A percentile compares a stretch with the other conserved stretches of the same genome.
Evolutionary conservation across 2,797 vertebrate species (phyloP).

Genomic region (Hirundo rustica): DNA sequence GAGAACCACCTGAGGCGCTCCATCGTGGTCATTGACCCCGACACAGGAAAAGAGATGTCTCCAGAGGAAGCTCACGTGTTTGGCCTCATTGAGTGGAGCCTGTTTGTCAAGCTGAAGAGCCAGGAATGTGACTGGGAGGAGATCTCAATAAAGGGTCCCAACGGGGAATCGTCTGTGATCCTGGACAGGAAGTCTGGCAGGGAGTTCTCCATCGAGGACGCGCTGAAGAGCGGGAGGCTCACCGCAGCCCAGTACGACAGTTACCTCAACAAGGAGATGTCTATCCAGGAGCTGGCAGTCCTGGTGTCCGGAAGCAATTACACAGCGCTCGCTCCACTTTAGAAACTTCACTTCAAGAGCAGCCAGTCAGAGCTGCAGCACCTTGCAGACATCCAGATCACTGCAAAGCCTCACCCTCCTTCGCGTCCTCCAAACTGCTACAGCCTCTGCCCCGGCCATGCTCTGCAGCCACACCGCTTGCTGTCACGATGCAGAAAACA

Average conservation of each 20-base stretch:
- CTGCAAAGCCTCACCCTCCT: constrained; percentile 48
- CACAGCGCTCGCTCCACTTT: constrained; percentile 36
- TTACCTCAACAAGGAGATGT: constrained; percentile 93
- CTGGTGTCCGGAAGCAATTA: constrained; percentile 86
- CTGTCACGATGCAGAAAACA: constrained; percentile 24
- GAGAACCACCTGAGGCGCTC: constrained; percentile 94
- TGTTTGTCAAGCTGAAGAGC: constrained; percentile 94
- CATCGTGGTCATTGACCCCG: constrained; percentile 95
- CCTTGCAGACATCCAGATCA: constrained; percentile 34
- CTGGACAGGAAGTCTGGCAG: constrained; percentile 93
- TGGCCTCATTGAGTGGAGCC: constrained; percentile 96
- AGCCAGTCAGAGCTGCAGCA: constrained; percentile 29
- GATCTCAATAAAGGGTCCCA: constrained; percentile 90
- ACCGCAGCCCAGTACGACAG: constrained; percentile 85
- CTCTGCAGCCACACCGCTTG: constrained; percentile 22
- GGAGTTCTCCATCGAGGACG: constrained; percentile 95
- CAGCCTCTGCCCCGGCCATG: constrained; percentile 40
- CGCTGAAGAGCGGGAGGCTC: constrained; percentile 85
- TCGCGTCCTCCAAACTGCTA: constrained; percentile 1
- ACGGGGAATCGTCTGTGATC: constrained; percentile 90
- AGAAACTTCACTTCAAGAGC: constrained; percentile 22
- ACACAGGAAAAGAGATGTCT: constrained; percentile 92
- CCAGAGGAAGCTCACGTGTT: constrained; percentile 91
- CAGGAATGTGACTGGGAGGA: constrained; percentile 99
- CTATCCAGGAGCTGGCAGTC: constrained; percentile 93